Evolutionary conservation across 1,140 invertebrate species (phyloP), one percentile per base, ranked within the genome.

Genomic region (Lasioglossum albipes): DNA sequence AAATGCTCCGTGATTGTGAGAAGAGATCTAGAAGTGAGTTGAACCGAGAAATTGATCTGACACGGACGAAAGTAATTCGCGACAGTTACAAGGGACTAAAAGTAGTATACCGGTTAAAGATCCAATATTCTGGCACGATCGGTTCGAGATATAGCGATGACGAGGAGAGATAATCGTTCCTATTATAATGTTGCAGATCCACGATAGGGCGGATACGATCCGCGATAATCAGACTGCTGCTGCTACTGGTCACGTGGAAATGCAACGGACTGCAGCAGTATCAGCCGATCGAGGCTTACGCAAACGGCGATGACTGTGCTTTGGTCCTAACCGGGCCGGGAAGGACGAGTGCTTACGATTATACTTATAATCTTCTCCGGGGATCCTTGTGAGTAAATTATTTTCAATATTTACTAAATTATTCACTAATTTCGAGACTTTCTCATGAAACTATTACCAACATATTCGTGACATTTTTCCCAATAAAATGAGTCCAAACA

Each of bases 321-420:
- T 93, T 97, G 31, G 93, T 97, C 81, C 91, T 98, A 64, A 94
- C 95, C 75, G 95, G 96, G 22, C 95, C 95, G 0, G 96, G 96
- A 77, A 94, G 96, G 83, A 96, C 96, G 77, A 97, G 95, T 79
- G 95, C 96, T 45, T 97, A 96, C 88, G 97, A 97, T 91, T 97
- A 97, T 90, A 96, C 96, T 85, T 95, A 96, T 75, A 97, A 97
- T 93, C 94, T 97, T 70, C 94, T 97, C 10, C 95, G 96, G 86
- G 96, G 96, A 82, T 93, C 94, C 65, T 92, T 94, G 96, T 96
- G 94, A 96, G 95, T 96, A 49, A 20, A 54, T 54, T 5, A 36
- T 36, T 36, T 36, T 36, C 36, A 36, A 36, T 36, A 36, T 36
- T 27, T 1, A 27, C 27, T 27, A 27, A 27, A 27, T 27, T 27